Evolutionary conservation across 2,113 vertebrate species (phyloP), one percentile per base, ranked within the genome.

Genomic region (Psophia crepitans): DNA sequence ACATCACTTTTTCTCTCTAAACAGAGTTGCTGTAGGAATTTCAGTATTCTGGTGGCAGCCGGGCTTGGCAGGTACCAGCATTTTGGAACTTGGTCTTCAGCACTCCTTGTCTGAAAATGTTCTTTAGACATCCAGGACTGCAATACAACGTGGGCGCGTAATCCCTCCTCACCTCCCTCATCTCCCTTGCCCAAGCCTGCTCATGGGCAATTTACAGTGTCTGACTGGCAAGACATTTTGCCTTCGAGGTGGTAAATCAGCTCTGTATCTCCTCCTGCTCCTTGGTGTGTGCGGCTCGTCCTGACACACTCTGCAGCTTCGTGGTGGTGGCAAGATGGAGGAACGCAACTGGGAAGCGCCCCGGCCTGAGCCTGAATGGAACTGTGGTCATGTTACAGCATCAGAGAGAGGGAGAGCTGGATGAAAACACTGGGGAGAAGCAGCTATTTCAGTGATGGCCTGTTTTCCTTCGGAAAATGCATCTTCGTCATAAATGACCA

Each of bases 61-160:
- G 3, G 48, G 14, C 39, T 73, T 44, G 23, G 35, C 23, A 49
- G 32, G 17, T 82, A 54, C 13, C 66, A 60, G 57, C n/a, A 56
- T 51, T 90, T 8, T 84, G 35, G 33, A 86, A n/a, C 14, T 26
- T 69, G 44, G 9, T 66, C 22, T 81, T 84, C 69, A 70, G 24
- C 54, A 57, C 6, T 80, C 12, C 49, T 66, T 1, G 0, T 43
- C 35, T 81, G 54, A 41, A 89, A 69, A 48, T 5, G 23, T 77
- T 12, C 11, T 84, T 69, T 77, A 69, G 35, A 48, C 7, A 80
- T 16, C 8, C 44, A 44, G 68, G 44, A 81, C 39, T 57, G 26
- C 49, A 84, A 8, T 30, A 35, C 18, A 64, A 2, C 0, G 0
- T 32, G 23, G 48, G 53, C 2, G 4, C 3, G 0, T 65, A 70